phyloP scores from a whole-genome alignment of 2,888 invertebrate species.

The Netelia melanura region DNA sequence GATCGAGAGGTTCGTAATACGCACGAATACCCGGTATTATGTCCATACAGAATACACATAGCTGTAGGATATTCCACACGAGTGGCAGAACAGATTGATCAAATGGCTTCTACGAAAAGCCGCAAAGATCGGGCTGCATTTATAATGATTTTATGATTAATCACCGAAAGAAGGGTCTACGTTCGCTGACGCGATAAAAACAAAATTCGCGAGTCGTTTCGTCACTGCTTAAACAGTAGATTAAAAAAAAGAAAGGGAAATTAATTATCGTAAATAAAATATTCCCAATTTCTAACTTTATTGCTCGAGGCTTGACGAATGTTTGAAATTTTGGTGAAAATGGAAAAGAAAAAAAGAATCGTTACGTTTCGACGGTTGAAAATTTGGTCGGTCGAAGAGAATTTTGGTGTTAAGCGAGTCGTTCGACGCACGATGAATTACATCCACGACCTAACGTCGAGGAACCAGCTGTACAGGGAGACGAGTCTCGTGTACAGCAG shows the following conservation, averaged over 20 bases:
- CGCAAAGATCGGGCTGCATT: constrained; percentile 58
- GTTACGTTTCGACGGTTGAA: not conserved
- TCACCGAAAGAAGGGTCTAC: constrained; percentile 7
- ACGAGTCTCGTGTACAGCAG: constrained; percentile 12
- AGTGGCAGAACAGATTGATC: constrained; percentile 33
- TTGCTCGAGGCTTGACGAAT: no score
- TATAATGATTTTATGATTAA: constrained; percentile 57
- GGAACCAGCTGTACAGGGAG: constrained; percentile 41
- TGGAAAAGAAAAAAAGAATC: not conserved
- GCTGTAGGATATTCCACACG: constrained; percentile 28
- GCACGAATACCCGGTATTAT: constrained; percentile 5
- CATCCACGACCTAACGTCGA: constrained; percentile 34
- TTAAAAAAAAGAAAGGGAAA: not conserved
- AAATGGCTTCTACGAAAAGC: constrained; percentile 58
- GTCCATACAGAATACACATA: not conserved
- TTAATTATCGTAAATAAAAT: not conserved
- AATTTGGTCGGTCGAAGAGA: no score
- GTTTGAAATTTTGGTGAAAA: not conserved
- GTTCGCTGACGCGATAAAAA: not conserved
- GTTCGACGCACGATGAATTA: constrained; percentile 41
- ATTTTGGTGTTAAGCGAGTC: no score
- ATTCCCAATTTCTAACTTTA: no score
- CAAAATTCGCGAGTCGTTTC: constrained; percentile 8
- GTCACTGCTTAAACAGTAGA: not conserved
- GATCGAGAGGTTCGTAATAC: constrained; percentile 57